Conservation (phyloP, 2,888 invertebrate genomes). For the Oxystoma pomonae region DNA sequence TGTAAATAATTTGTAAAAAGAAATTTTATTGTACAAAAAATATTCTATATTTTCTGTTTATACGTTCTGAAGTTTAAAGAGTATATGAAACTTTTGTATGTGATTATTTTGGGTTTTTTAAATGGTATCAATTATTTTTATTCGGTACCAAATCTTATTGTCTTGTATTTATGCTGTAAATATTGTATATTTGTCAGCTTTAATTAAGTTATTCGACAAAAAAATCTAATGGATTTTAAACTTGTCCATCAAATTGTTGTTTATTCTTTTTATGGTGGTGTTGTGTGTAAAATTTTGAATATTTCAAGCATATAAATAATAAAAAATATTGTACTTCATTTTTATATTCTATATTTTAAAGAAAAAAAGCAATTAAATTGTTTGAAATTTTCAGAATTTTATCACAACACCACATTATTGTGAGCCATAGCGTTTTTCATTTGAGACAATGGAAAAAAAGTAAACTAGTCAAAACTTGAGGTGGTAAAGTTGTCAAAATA, state of each 20-base stretch:
- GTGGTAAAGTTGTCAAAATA: constrained; percentile 22
- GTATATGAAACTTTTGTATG: too few relatives aligned
- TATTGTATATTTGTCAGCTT: constrained; percentile 46
- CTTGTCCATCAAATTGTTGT: constrained; percentile 1
- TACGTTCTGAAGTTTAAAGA: too few relatives aligned
- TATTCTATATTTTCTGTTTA: too few relatives aligned
- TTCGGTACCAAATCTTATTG: background rate
- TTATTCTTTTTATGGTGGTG: background rate
- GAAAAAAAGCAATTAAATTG: too few relatives aligned
- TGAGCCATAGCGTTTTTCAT: background rate
- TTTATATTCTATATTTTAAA: too few relatives aligned
- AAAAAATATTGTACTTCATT: too few relatives aligned
- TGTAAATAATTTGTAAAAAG: constrained; percentile 7
- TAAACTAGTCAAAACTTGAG: constrained; percentile 48
- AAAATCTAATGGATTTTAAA: constrained; percentile 6
- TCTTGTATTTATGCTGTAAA: constrained; percentile 39
- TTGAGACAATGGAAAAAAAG: constrained; percentile 36
- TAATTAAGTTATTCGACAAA: constrained; percentile 11
- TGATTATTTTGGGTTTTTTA: too few relatives aligned
- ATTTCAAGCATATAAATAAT: too few relatives aligned
- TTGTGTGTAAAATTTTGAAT: background rate
- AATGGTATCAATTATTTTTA: too few relatives aligned
- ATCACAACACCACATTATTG: background rate
- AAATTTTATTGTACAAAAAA: too few relatives aligned
- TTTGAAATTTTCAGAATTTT: too few relatives aligned